These are phyloP conservation scores for Pollicipes pollicipes DNA, from an alignment of 1,140 invertebrate species.

Conservation along the genomic window DNA sequence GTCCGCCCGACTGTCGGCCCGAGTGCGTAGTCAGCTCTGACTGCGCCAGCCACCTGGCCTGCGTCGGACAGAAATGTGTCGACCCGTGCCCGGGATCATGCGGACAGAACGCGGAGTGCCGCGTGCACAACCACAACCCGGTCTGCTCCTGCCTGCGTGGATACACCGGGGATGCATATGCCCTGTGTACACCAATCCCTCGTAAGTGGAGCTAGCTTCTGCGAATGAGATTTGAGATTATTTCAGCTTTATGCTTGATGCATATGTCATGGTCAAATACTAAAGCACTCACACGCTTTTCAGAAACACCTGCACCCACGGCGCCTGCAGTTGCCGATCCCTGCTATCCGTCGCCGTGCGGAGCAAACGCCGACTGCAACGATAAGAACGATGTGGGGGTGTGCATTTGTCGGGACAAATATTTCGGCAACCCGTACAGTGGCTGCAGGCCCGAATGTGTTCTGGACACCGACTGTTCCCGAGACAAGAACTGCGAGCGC, in stretches of 20 bases:
- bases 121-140: conserved; percentile 43
- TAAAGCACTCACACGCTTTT: no score
- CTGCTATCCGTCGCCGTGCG: conserved; percentile 9
- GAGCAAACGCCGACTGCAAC: conserved; percentile 21
- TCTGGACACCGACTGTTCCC: conserved; percentile 53
- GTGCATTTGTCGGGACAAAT: conserved; percentile 23
- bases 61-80: conserved; percentile 32
- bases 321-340: no score
- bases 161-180: conserved; percentile 43
- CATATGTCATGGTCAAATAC: no score
- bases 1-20: conserved; percentile 46
- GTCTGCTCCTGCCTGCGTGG: conserved; percentile 45
- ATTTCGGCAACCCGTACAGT: conserved; percentile 21
- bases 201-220: conserved; percentile 26
- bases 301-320: no score
- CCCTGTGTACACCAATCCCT: conserved; percentile 18
- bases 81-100: conserved; percentile 45
- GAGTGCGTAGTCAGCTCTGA: conserved; percentile 38
- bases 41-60: conserved; percentile 34
- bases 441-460: conserved; percentile 48
- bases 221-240: no score
- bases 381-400: conserved; percentile 16
- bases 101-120: conserved; percentile 39
- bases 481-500: conserved; percentile 56
- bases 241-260: no score